Evolutionary conservation across 2,888 invertebrate genomes (phyloP), one percentile per base, ranked within the genome.

Genomic region (Amphipoea lucens): DNA sequence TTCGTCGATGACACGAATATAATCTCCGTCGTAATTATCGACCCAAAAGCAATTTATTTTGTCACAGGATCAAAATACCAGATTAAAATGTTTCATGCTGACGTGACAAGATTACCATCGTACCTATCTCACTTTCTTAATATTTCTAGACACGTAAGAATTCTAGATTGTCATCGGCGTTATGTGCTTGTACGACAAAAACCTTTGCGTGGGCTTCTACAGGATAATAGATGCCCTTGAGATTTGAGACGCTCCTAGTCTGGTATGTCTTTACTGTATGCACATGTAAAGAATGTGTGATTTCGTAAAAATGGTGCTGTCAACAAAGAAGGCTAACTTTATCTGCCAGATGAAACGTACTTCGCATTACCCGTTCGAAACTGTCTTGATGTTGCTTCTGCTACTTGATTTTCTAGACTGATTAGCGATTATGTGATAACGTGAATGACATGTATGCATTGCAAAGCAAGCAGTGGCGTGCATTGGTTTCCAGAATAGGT

Each of bases 61-160:
- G 87, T 84, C 79, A 70, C 85, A 77, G 79, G 78, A 85, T 79
- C 84, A 85, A 90, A 90, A 89, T 88, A 85, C 83, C 83, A 87
- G 89, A 91, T 90, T 90, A 90, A 88, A 91, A 86, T 78, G 78
- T 79, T 87, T 85, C 84, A 78, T 79, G 87, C 76, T 89, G 85
- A 90, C 90, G 90, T 90, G 92, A 91, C 87, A 85, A 85, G 87
- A 90, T 88, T 90, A 88, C 82, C 80, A 83, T 87, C 81, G 78
- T 60, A 72, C 48, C 70, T 78, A 83, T 82, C 69, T 72, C n/a
- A 84, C 78, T 90, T 90, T 90, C 88, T 91, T 92, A 88, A 87
- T 88, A 85, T 92, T 92, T 92, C 94, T 91, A 92, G 90, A 92
- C 94, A 94, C 92, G 93, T 94, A 89, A 85, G 83, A 82, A 87